These are phyloP conservation scores for Periophthalmus modestus DNA, from an alignment of 2,113 vertebrate genomes.

Conservation along the genomic window DNA sequence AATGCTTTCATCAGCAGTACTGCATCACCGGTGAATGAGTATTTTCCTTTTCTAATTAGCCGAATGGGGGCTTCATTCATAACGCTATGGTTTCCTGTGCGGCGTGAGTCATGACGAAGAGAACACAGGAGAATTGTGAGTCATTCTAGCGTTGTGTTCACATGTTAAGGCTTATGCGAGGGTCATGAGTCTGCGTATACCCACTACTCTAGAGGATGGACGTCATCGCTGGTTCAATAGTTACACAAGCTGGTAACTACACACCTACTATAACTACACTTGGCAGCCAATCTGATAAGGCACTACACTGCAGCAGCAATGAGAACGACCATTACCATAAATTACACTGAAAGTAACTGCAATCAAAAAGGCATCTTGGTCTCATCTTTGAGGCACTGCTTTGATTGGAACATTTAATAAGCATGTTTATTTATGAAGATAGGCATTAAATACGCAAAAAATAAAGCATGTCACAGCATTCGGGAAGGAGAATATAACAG, in stretches of 20 bases:
- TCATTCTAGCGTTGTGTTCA: slow-evolving; percentile 52
- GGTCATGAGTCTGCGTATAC: slow-evolving; percentile 29
- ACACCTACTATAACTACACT: background rate
- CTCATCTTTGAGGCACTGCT: background rate
- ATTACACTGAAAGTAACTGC: background rate
- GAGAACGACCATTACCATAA: background rate
- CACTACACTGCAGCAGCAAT: background rate
- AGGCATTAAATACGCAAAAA: slow-evolving; percentile 6
- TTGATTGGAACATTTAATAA: background rate
- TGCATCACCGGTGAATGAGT: slow-evolving; percentile 23
- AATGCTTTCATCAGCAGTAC: slow-evolving; percentile 26
- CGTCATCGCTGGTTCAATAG: slow-evolving; percentile 5
- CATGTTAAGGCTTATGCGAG: slow-evolving; percentile 42
- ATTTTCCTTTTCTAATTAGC: slow-evolving; percentile 44
- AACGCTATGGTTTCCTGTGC: slow-evolving; percentile 41
- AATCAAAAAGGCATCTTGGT: background rate
- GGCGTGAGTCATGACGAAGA: slow-evolving; percentile 48
- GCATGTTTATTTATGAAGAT: background rate
- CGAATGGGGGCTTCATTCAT: slow-evolving; percentile 51
- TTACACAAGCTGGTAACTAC: background rate
- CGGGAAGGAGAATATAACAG: background rate
- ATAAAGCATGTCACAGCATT: background rate
- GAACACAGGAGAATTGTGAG: slow-evolving; percentile 48
- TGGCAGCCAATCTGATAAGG: background rate
- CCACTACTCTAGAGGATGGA: background rate